Percentiles rank a stretch among this genome's conserved stretches.
Conservation (phyloP, 2,113 vertebrate species). For the Calcarius ornatus region DNA sequence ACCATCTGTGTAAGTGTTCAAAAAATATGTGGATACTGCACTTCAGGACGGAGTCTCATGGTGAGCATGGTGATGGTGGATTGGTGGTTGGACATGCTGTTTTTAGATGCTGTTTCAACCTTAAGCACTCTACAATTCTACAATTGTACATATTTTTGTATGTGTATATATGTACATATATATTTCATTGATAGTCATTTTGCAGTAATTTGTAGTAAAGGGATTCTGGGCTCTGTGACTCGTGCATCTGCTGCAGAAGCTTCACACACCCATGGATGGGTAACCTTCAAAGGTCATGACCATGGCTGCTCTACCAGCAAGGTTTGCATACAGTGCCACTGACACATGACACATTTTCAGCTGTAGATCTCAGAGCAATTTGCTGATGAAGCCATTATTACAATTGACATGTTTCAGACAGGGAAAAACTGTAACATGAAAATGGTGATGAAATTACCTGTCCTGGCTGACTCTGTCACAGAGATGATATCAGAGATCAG, state of each 20-base stretch:
- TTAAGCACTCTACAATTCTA: neutral
- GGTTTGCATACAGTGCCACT: neutral
- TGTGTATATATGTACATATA: accelerated
- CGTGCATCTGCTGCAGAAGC: neutral
- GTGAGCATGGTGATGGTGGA: neutral
- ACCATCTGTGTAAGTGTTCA: neutral
- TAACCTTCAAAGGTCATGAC: neutral
- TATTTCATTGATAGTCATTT: neutral
- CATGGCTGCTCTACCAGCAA: neutral
- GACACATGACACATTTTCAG: neutral
- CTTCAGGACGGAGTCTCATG: no score
- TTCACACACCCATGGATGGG: accelerated
- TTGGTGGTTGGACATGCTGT: neutral
- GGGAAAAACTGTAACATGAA: accelerated
- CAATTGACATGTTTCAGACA: neutral
- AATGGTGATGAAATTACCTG: neutral
- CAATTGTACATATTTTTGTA: neutral
- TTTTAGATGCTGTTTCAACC: neutral
- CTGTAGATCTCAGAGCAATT: neutral
- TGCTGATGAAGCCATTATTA: neutral
- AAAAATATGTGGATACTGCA: neutral
- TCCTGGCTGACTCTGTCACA: neutral
- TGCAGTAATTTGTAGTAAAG: neutral
- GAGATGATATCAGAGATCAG: neutral
- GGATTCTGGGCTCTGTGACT: neutral